phyloP scores from a whole-genome alignment of 2,797 vertebrate species.

The Bovichtus diacanthus region DNA sequence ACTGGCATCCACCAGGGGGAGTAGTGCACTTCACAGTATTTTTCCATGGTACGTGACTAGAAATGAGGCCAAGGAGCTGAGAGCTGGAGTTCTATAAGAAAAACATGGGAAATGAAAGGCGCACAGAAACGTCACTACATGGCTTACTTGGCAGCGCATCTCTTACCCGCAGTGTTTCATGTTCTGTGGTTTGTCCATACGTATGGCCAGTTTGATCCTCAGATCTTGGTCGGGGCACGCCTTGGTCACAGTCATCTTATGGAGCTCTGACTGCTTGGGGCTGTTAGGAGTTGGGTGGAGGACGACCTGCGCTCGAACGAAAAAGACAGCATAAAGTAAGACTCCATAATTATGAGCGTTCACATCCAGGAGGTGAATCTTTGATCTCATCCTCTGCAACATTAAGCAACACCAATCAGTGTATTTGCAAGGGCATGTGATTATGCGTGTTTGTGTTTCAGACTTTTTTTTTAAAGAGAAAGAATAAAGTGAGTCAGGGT shows the following conservation, averaged over 20 bases:
- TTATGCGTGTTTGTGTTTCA: conserved; percentile 41
- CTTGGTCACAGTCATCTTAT: conserved; percentile 99
- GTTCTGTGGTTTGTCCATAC: conserved; percentile 99
- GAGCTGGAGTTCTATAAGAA: conserved; percentile 56
- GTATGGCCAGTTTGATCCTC: conserved; percentile 97
- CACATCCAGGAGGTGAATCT: conserved; percentile 29
- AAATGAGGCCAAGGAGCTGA: conserved; percentile 82
- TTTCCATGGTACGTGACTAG: conserved; percentile 73
- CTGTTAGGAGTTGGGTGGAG: conserved; percentile 98
- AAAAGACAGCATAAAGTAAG: conserved; percentile 22
- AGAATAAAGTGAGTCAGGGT: conserved; percentile 49
- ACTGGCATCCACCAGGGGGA: conserved; percentile 79
- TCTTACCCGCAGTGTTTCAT: conserved; percentile 99
- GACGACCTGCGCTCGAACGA: conserved; percentile 89
- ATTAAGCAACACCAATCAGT: conserved; percentile 33
- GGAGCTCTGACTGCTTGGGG: conserved; percentile 97
- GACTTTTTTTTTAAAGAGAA: conserved; percentile 34
- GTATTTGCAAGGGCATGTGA: conserved; percentile 36
- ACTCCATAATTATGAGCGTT: not conserved
- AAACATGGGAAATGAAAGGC: conserved; percentile 54
- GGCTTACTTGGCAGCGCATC: not conserved
- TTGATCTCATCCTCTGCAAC: conserved; percentile 48
- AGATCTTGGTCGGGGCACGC: conserved; percentile 98
- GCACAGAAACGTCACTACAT: conserved; percentile 13
- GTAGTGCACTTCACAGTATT: conserved; percentile 74